phyloP scores from a whole-genome alignment of 1,140 invertebrate species.

The Meloidogyne floridensis region DNA sequence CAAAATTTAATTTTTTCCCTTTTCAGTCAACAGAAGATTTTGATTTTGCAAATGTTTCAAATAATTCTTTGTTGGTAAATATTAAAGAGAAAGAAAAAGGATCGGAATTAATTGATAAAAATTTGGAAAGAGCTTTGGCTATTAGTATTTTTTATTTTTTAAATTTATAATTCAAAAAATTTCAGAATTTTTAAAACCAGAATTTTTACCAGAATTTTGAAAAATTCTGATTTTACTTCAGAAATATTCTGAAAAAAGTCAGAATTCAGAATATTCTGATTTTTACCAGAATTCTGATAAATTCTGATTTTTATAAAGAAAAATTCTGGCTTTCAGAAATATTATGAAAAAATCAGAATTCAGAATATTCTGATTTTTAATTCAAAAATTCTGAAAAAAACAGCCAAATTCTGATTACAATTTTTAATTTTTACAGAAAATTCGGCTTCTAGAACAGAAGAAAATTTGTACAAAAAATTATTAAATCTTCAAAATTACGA shows the following conservation, averaged over 20 bases:
- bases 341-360: no score
- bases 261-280: no score
- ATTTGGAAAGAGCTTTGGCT: neutral
- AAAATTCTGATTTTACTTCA: no score
- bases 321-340: no score
- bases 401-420: neutral
- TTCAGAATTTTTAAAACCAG: no score
- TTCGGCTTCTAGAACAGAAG: slow-evolving; percentile 56
- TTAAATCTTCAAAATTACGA: slow-evolving; percentile 57
- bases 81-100: neutral
- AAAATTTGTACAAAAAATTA: slow-evolving; percentile 55
- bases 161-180: neutral
- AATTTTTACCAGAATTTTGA: no score
- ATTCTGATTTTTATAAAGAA: no score
- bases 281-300: no score
- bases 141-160: neutral
- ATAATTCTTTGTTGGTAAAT: neutral
- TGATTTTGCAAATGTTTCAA: neutral
- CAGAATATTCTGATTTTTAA: no score
- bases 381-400: no score
- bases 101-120: slow-evolving; percentile 23
- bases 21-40: neutral
- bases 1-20: neutral
- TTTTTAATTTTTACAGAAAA: slow-evolving; percentile 44
- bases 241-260: no score